These are phyloP conservation scores for Gibbula magus DNA, from an alignment of 2,888 invertebrate species.

Conservation along the genomic window DNA sequence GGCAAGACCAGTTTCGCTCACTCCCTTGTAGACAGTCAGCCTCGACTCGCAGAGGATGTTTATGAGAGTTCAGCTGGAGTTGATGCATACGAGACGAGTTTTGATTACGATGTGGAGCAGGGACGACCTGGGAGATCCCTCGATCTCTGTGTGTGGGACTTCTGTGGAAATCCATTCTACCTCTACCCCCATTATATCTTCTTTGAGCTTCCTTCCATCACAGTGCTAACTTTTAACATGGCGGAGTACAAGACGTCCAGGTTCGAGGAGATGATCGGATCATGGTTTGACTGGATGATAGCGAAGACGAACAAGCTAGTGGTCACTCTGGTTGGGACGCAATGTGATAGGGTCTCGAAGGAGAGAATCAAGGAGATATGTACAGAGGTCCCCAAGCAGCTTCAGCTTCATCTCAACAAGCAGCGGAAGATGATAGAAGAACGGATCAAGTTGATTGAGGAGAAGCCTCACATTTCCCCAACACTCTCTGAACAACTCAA, in stretches of 20 bases:
- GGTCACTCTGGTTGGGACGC: constrained; percentile 70
- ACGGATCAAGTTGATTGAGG: constrained; percentile 66
- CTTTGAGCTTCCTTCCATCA: constrained; percentile 68
- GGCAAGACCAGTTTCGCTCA: constrained; percentile 70
- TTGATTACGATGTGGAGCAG: constrained; percentile 49
- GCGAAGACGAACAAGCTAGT: constrained; percentile 68
- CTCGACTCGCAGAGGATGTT: constrained; percentile 63
- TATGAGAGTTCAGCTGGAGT: constrained; percentile 65
- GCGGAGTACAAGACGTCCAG: constrained; percentile 58
- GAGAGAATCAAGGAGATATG: constrained; percentile 45
- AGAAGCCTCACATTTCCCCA: constrained; percentile 66
- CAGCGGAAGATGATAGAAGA: constrained; percentile 57
- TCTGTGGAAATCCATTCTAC: constrained; percentile 70
- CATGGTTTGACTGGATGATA: constrained; percentile 73
- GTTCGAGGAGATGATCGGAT: constrained; percentile 67
- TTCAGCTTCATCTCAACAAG: constrained; percentile 51
- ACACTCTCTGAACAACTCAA: constrained; percentile 71
- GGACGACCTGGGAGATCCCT: constrained; percentile 45
- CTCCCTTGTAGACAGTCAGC: constrained; percentile 70
- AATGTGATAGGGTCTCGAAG: constrained; percentile 60
- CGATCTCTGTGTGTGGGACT: constrained; percentile 69
- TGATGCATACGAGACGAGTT: constrained; percentile 65
- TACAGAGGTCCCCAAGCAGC: constrained; percentile 50
- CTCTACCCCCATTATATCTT: constrained; percentile 66
- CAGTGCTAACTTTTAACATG: constrained; percentile 70